Conservation (phyloP, 35 echinoderm and acorn worm species). For the Apostichopus parvimensis region DNA sequence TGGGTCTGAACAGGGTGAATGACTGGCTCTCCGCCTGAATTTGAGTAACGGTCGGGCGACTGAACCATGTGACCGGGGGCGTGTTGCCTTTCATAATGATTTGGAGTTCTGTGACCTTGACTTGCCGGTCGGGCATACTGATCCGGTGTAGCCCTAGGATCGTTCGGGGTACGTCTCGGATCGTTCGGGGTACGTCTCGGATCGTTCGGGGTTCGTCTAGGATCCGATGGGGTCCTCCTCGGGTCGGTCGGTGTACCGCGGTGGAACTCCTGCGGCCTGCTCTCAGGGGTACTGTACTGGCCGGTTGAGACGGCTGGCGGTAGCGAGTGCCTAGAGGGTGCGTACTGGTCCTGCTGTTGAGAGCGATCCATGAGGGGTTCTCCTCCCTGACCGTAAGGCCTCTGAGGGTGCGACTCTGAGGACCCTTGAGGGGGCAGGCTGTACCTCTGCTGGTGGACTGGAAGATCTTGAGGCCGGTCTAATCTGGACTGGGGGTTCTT, state of each 20-base stretch:
- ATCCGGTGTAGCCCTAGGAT: not conserved
- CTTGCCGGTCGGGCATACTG: conserved; percentile 19
- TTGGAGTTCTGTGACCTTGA: conserved; percentile 12
- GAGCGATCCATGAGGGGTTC: conserved; percentile 10
- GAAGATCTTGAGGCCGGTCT: conserved; percentile 36
- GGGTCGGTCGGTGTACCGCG: conserved; percentile 10
- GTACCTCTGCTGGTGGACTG: conserved; percentile 4
- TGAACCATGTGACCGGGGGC: not conserved
- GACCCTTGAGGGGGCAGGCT: conserved; percentile 15
- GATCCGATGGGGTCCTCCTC: conserved; percentile 17
- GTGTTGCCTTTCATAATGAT: conserved; percentile 29
- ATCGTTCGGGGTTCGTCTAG: not conserved
- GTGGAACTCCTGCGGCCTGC: conserved; percentile 17
- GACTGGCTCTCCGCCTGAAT: not conserved
- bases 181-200: not conserved
- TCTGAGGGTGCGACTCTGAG: not conserved
- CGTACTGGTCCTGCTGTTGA: conserved; percentile 27
- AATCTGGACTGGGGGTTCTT: not conserved
- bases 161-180: not conserved
- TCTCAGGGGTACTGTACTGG: conserved; percentile 13
- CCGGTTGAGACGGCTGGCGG: not conserved
- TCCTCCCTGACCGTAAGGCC: conserved; percentile 20
- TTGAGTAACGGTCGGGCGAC: not conserved
- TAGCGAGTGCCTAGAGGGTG: not conserved
- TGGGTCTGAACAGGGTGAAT: conserved; percentile 10